phyloP scores from a whole-genome alignment of 92 coral and sea anemone genomes.

The Paragorgia papillata region DNA sequence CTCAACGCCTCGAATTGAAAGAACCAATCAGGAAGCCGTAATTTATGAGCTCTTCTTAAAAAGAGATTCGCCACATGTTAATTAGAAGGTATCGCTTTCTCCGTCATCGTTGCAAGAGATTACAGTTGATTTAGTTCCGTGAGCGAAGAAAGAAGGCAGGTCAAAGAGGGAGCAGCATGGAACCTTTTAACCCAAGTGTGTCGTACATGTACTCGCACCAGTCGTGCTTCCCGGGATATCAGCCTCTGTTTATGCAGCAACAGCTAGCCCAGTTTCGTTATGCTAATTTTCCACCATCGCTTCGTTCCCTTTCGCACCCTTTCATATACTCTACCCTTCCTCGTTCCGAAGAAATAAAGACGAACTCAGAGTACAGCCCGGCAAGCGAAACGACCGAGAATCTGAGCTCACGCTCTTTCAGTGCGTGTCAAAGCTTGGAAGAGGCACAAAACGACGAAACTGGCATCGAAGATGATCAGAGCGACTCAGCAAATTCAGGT shows the following conservation, averaged over 20 bases:
- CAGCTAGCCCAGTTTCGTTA: slow-evolving; percentile 47
- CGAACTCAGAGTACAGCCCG: slow-evolving; percentile 25
- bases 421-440: slow-evolving; percentile 26
- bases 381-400: slow-evolving; percentile 26
- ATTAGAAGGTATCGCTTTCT: slow-evolving; percentile 49
- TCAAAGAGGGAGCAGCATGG: slow-evolving; percentile 42
- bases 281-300: slow-evolving; percentile 45
- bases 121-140: slow-evolving; percentile 14
- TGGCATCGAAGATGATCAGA: slow-evolving; percentile 32
- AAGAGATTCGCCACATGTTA: slow-evolving; percentile 49
- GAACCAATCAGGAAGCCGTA: slow-evolving; percentile 42
- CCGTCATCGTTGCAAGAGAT: slow-evolving; percentile 51
- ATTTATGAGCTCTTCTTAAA: slow-evolving; percentile 42
- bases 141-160: slow-evolving; percentile 30
- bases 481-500: slow-evolving; percentile 41
- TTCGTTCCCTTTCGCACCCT: slow-evolving; percentile 50
- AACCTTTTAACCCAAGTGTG: slow-evolving; percentile 43
- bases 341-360: slow-evolving; percentile 26
- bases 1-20: slow-evolving; percentile 28
- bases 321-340: slow-evolving; percentile 26
- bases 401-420: slow-evolving; percentile 12
- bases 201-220: slow-evolving; percentile 40
- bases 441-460: slow-evolving; percentile 38
- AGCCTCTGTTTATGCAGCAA: slow-evolving; percentile 41
- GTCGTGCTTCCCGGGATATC: slow-evolving; percentile 45